phyloP scores from a whole-genome alignment of 92 coral and sea anemone genomes.

The Porites lobata region DNA sequence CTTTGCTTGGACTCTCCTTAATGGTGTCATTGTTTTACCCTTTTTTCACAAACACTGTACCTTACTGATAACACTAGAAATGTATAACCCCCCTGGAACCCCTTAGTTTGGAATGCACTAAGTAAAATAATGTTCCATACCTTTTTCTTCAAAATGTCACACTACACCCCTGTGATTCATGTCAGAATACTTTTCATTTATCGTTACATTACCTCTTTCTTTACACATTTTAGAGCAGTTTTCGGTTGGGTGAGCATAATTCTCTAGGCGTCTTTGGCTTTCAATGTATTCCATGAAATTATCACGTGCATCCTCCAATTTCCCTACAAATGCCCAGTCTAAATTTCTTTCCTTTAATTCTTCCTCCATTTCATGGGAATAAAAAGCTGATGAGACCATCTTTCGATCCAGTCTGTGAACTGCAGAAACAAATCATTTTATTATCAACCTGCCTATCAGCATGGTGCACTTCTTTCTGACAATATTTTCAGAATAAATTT shows the following conservation, averaged over 20 bases:
- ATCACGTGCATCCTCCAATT: slow-evolving; percentile 40
- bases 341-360: slow-evolving; percentile 44
- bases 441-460: neutral
- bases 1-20: too few species aligned
- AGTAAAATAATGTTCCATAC: too few species aligned
- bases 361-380: slow-evolving; percentile 27
- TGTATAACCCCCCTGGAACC: too few species aligned
- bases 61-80: too few species aligned
- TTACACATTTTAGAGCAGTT: slow-evolving; percentile 42
- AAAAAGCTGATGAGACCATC: slow-evolving; percentile 24
- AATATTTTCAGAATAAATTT: neutral
- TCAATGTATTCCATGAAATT: slow-evolving; percentile 40
- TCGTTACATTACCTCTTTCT: slow-evolving; percentile 26
- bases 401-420: slow-evolving; percentile 20
- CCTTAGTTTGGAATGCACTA: too few species aligned
- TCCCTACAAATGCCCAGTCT: slow-evolving; percentile 44
- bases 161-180: neutral
- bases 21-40: too few species aligned
- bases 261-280: slow-evolving; percentile 31
- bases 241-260: slow-evolving; percentile 36
- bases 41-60: too few species aligned
- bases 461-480: neutral
- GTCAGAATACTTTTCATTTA: too few species aligned
- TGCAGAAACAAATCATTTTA: neutral
- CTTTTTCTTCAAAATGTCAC: too few species aligned